Base-by-base conservation (phyloP, 2,888 invertebrate species). In the Hypomecis atomaria region DNA sequence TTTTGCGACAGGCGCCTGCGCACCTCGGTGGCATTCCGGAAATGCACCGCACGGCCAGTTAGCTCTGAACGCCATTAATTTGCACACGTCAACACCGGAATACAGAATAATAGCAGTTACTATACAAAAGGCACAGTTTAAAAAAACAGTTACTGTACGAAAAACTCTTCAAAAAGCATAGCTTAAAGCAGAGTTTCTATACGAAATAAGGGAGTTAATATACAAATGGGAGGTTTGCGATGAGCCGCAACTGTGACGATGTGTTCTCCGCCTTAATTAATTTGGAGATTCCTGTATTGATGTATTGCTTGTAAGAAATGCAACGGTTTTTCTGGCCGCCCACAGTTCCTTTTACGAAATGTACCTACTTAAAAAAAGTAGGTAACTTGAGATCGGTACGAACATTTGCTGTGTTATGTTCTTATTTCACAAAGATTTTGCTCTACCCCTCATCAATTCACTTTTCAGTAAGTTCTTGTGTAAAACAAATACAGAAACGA, bases 11-110 rank as follows among this genome's bases (percentile, higher is more conserved):
- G 56, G 45, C 56, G 56, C 56, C 47, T 38, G 47, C 55, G 44
- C 56, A 47, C 56, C 47, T 56, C 45, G 56, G 47, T 47, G 47
- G 56, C 56, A 47, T 56, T 56, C 56, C 56, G 56, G 56, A 56
- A 56, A 56, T 38, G 47, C 55, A 36, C 11, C 47, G 7, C 56
- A 56, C 56, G 56, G 56, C 47, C 45, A 36, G 47, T 56, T 56
- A 45, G 47, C 38, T 6, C 10, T 23, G 47, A 56, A 56, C 38
- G 40, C 40, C 23, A 56, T 56, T 38, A 47, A 47, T 56, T 47
- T 56, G 47, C 47, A 36, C 38, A 56, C 38, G 56, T 56, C 56
- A 56, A 56, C 56, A 47, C 47, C n/a, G 45, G 43, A 42, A 9
- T n/a, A n/a, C n/a, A 44, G 40, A 8, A 9, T 44, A 44, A n/a